Conservation (phyloP, 2,113 vertebrate species). For the Anoura caudifer region DNA sequence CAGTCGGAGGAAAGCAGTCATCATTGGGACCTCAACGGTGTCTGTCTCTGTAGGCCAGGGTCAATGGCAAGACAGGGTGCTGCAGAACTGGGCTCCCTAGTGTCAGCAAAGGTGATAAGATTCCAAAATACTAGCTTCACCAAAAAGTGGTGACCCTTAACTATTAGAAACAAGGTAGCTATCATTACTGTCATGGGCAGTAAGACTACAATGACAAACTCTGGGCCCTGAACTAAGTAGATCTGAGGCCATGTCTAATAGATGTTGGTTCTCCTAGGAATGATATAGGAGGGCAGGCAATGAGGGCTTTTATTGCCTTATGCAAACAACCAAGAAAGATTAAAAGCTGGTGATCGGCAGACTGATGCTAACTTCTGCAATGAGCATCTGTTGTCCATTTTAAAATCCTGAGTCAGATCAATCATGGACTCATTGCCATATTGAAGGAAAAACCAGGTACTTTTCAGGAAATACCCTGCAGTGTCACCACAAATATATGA, state of each 20-base stretch:
- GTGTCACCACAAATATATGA: neutral
- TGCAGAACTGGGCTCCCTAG: neutral
- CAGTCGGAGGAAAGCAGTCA: neutral
- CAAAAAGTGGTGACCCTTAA: neutral
- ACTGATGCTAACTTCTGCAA: neutral
- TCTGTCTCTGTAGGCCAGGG: neutral
- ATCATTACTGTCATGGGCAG: neutral
- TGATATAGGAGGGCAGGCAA: neutral
- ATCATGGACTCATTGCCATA: neutral
- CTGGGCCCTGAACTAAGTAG: neutral
- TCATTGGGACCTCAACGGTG: neutral
- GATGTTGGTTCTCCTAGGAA: neutral
- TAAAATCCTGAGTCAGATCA: neutral
- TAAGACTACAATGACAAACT: neutral
- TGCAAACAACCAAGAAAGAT: neutral
- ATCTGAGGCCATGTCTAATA: neutral
- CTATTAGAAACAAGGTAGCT: neutral
- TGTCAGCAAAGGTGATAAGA: neutral
- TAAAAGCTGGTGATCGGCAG: neutral
- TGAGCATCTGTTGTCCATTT: neutral
- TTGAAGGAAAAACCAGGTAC: neutral
- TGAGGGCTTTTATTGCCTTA: neutral
- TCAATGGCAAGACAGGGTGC: neutral
- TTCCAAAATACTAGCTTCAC: neutral
- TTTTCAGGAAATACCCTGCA: neutral